Percentiles rank a stretch among this genome's conserved stretches.
These are phyloP conservation scores for Achroia grisella DNA, from an alignment of 1,140 invertebrate genomes.

Conservation along the genomic window DNA sequence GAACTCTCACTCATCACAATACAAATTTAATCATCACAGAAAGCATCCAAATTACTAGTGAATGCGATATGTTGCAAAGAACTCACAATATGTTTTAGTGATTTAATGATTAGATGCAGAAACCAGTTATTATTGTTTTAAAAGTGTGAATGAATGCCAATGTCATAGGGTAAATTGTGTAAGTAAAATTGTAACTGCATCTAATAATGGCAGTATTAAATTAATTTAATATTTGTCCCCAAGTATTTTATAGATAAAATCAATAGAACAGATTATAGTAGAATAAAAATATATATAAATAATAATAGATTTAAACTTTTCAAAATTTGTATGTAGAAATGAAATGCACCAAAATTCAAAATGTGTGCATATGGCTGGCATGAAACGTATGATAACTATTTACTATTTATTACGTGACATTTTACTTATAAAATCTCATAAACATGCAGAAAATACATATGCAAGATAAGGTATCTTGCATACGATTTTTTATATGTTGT, in stretches of 20 bases:
- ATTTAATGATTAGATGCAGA: conserved; percentile 30
- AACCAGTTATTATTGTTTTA: conserved; percentile 7
- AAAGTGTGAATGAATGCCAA: not conserved
- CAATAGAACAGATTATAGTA: conserved; percentile 24
- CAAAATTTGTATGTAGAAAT: conserved; percentile 24
- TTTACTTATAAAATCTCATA: too few relatives aligned
- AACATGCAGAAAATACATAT: too few relatives aligned
- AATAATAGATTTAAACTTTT: conserved; percentile 16
- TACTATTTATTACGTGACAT: too few relatives aligned
- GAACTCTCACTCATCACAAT: conserved; percentile 22
- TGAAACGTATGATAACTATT: not conserved
- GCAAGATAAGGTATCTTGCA: too few relatives aligned
- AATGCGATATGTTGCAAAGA: conserved; percentile 9
- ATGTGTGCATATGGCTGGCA: not conserved
- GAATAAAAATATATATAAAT: conserved; percentile 11
- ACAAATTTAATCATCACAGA: conserved; percentile 16
- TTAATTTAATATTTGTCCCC: conserved; percentile 26
- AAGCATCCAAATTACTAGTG: conserved; percentile 6
- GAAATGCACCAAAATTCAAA: conserved; percentile 13
- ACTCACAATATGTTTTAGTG: conserved; percentile 23
- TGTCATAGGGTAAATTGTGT: conserved; percentile 14
- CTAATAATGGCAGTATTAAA: conserved; percentile 58
- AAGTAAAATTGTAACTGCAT: conserved; percentile 27
- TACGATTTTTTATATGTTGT: too few relatives aligned
- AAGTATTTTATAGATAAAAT: conserved; percentile 33